A percentile compares a stretch with the other conserved stretches of the same genome.
These are phyloP conservation scores for Drosophila histrio DNA, from an alignment of 2,888 invertebrate species.

Conservation along the genomic window DNA sequence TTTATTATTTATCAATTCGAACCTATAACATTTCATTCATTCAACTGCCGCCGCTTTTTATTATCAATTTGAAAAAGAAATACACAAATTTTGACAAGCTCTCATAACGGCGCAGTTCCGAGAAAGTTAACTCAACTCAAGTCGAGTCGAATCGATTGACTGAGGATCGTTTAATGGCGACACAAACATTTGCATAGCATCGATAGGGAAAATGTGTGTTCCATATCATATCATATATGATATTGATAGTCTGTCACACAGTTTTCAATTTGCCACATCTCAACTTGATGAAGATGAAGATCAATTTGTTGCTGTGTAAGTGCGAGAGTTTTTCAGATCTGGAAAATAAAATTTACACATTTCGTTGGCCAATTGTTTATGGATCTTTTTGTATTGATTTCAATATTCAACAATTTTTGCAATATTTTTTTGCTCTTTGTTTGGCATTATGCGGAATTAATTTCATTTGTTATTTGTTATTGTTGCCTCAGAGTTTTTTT, in stretches of 20 bases:
- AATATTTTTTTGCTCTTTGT: constrained; percentile 43
- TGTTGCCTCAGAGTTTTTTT: constrained; percentile 20
- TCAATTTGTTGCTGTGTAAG: constrained; percentile 22
- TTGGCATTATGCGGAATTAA: constrained; percentile 51
- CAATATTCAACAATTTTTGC: constrained; percentile 65
- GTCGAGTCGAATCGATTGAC: constrained; percentile 7
- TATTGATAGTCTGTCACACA: constrained; percentile 25
- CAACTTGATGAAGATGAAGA: constrained; percentile 11
- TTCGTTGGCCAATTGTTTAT: constrained; percentile 6
- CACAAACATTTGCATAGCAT: constrained; percentile 33
- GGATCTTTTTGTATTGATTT: constrained; percentile 43
- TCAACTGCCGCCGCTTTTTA: constrained; percentile 44
- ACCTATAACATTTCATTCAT: constrained; percentile 45
- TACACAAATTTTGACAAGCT: constrained; percentile 46
- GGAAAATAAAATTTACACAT: background rate
- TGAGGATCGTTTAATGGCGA: constrained; percentile 21
- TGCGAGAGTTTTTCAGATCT: background rate
- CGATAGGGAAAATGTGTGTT: constrained; percentile 16
- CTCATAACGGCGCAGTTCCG: constrained; percentile 49
- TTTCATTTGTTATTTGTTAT: constrained; percentile 53
- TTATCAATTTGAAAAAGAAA: constrained; percentile 54
- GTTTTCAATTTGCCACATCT: constrained; percentile 12
- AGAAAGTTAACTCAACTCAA: constrained; percentile 50
- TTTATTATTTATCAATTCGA: constrained; percentile 49
- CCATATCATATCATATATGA: constrained; percentile 25